These are phyloP conservation scores for Stenoptilia bipunctidactyla DNA, from an alignment of 2,888 invertebrate genomes.

Conservation along the genomic window DNA sequence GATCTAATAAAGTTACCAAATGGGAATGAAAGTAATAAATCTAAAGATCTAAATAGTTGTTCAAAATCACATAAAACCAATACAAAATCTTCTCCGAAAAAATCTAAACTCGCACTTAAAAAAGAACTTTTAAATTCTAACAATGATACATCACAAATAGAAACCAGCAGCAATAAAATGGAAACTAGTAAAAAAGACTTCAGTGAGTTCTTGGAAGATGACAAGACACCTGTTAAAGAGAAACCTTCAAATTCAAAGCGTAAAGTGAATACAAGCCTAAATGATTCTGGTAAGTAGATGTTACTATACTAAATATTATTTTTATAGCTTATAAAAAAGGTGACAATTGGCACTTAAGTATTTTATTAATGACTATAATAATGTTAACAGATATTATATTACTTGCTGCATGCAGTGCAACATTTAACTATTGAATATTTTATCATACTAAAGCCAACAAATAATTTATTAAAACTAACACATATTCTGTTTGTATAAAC, in stretches of 20 bases:
- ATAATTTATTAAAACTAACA: neutral
- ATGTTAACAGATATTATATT: too few relatives aligned
- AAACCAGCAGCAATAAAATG: conserved; percentile 8
- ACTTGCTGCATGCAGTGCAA: too few relatives aligned
- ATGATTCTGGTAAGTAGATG: conserved; percentile 42
- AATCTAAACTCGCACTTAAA: neutral
- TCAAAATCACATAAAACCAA: neutral
- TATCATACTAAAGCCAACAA: too few relatives aligned
- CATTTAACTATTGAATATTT: too few relatives aligned
- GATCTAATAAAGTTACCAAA: neutral
- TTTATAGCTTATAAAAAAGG: too few relatives aligned
- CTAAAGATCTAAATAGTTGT: neutral
- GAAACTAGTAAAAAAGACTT: conserved; percentile 22
- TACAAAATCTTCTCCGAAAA: neutral
- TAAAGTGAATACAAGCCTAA: conserved; percentile 37
- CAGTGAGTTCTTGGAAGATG: conserved; percentile 34
- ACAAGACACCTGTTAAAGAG: neutral
- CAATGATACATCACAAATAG: conserved; percentile 4
- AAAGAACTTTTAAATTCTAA: neutral
- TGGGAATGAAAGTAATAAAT: neutral
- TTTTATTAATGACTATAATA: too few relatives aligned
- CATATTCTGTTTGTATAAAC: too few relatives aligned
- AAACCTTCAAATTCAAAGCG: conserved; percentile 12
- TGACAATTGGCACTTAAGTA: too few relatives aligned
- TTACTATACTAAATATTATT: too few relatives aligned